Evolutionary conservation across 2,888 invertebrate genomes (phyloP).

Genomic region (Pachymerium ferrugineum): DNA sequence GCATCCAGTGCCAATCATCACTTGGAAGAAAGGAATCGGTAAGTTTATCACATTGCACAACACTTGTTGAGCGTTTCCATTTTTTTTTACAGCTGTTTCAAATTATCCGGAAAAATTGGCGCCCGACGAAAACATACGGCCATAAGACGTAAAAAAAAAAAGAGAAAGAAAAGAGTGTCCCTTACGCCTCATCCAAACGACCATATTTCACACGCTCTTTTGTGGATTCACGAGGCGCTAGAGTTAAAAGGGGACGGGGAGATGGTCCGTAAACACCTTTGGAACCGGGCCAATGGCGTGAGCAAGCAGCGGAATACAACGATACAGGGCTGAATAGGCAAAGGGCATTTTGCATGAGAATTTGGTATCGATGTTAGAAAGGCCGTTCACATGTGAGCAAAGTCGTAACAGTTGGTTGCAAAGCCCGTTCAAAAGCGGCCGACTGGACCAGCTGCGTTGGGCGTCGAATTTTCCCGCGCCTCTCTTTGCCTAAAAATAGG

Average conservation of each 20-base stretch:
- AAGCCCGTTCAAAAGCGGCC: not conserved
- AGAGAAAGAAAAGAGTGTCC: not conserved
- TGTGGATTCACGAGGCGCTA: conserved; percentile 8
- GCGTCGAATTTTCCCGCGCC: not conserved
- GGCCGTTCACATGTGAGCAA: not conserved
- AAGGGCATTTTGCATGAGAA: not conserved
- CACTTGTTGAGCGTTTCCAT: not conserved
- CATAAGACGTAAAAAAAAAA: not conserved
- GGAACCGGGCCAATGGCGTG: no score
- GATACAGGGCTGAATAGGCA: not conserved
- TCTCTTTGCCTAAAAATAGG: no score
- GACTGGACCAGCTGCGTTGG: not conserved
- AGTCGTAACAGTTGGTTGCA: not conserved
- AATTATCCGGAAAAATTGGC: not conserved
- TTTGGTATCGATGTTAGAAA: no score
- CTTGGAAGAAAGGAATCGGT: conserved; percentile 35
- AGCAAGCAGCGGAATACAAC: not conserved
- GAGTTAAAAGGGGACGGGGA: not conserved
- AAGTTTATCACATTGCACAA: not conserved
- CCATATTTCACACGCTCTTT: not conserved
- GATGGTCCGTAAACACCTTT: not conserved
- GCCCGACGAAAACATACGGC: no score
- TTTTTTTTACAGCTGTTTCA: no score
- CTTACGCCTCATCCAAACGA: not conserved
- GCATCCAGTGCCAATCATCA: conserved; percentile 35